Percentiles rank a stretch among this genome's conserved stretches.
phyloP scores from a whole-genome alignment of 2,797 vertebrate species.

The Pseudotriccus pelzelni region DNA sequence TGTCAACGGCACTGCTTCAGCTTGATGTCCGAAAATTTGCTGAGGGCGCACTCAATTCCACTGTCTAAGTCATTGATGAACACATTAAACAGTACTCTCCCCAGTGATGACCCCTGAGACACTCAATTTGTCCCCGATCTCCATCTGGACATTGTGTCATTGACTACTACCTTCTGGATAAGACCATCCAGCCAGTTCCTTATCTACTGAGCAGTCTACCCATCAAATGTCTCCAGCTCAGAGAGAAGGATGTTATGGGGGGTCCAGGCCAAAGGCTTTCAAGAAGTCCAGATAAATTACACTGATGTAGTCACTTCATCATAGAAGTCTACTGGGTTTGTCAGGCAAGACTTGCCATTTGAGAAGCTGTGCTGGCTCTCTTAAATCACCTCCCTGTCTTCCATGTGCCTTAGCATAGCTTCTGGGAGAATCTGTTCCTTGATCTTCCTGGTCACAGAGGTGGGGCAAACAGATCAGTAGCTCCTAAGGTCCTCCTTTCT shows the following conservation, averaged over 20 bases:
- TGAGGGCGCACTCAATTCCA: not conserved
- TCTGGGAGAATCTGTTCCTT: not conserved
- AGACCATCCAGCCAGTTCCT: not conserved
- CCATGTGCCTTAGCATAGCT: not conserved
- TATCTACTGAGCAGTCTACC: not conserved
- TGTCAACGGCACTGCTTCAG: not conserved
- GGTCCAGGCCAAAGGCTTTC: not conserved
- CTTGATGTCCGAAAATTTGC: not conserved
- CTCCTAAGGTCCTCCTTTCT: not conserved
- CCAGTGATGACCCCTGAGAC: not conserved
- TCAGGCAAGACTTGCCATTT: not conserved
- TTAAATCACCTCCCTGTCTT: not conserved
- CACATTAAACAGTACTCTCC: not conserved
- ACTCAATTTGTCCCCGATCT: not conserved
- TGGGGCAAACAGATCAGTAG: fast-evolving
- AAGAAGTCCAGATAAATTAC: not conserved
- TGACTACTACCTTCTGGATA: not conserved
- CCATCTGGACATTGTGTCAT: too few relatives aligned
- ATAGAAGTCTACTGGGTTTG: not conserved
- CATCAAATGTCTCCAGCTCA: not conserved
- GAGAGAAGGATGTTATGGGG: not conserved
- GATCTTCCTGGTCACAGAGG: not conserved
- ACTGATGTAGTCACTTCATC: not conserved
- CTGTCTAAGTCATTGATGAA: not conserved
- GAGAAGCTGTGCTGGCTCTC: not conserved